A percentile compares a stretch with the other conserved stretches of the same genome.
Evolutionary conservation across 2,113 vertebrate genomes (phyloP).

Genomic region (Romanogobio albipinnatus): DNA sequence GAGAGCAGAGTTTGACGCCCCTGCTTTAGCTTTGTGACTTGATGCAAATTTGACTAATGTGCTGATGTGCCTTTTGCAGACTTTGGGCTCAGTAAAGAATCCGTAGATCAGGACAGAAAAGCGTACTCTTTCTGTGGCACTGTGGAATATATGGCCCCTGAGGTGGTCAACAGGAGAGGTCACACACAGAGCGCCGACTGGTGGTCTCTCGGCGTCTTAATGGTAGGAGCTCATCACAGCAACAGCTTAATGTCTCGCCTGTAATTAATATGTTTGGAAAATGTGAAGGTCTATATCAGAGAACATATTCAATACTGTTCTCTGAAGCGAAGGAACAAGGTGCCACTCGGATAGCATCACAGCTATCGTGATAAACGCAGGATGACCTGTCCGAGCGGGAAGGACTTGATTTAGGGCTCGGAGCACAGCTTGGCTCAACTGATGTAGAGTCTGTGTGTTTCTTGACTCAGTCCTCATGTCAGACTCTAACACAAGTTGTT

Average conservation of each 20-base stretch:
- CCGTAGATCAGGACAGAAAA: slow-evolving; percentile 97
- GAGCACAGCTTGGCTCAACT: too few species aligned
- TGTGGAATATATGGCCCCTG: slow-evolving; percentile 98
- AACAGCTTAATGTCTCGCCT: neutral
- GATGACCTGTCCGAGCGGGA: too few species aligned
- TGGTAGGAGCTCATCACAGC: slow-evolving; percentile 78
- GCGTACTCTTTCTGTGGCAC: slow-evolving; percentile 99
- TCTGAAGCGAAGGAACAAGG: neutral
- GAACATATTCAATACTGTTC: neutral
- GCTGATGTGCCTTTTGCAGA: slow-evolving; percentile 78
- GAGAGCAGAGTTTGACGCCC: slow-evolving; percentile 2
- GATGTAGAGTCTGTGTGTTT: too few species aligned
- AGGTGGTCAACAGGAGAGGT: slow-evolving; percentile 97
- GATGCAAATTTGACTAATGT: slow-evolving; percentile 37
- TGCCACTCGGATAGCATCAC: neutral
- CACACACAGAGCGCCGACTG: slow-evolving; percentile 98
- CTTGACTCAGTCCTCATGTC: too few species aligned
- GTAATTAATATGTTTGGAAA: neutral
- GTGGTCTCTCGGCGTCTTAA: slow-evolving; percentile 98
- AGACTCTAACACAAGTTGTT: too few species aligned
- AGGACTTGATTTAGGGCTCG: too few species aligned
- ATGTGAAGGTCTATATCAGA: neutral
- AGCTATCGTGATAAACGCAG: too few species aligned
- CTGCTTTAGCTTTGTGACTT: neutral
- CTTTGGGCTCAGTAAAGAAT: slow-evolving; percentile 99